Base-by-base conservation (phyloP, 2,888 invertebrate genomes). In the Agriotes lineatus region DNA sequence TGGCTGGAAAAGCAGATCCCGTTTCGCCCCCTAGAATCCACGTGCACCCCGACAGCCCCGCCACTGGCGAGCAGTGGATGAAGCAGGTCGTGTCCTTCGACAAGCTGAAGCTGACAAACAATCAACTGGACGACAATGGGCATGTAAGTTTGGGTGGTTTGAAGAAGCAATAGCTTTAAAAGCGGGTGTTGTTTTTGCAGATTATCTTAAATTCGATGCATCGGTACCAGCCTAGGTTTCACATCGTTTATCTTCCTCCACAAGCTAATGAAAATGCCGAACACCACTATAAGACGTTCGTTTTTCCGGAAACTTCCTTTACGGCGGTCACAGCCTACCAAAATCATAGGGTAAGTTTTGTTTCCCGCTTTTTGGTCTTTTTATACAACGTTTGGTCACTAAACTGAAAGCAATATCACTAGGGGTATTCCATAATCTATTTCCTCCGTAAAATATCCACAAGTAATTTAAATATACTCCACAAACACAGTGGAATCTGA, bases 291-390 rank as follows among this genome's bases (percentile, higher is more conserved):
- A 93, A 94, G 80, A 97, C 96, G 20, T 97, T 96, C 86, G 91
- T 96, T 68, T 98, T 97, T 85, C 90, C 93, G 5, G 97, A 98
- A 86, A 98, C 97, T 1, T 92, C 95, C 72, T 98, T 98, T 86
- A 97, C 96, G 45, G 98, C 97, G 0, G 98, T 98, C 64, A 98
- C 98, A 1, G 98, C 98, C 25, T 98, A 98, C 85, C 98, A 98
- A 86, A 98, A 98, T 85, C 97, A 98, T 82, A 89, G 96, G 87
- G 96, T 96, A 81, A 89, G 90, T n/a, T n/a, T n/a, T n/a, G n/a
- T n/a, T n/a, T n/a, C n/a, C n/a, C n/a, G n/a, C n/a, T n/a, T n/a
- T n/a, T n/a, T n/a, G n/a, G n/a, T n/a, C n/a, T n/a, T n/a, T n/a
- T n/a, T n/a, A n/a, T n/a, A n/a, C n/a, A n/a, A n/a, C n/a, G n/a